phyloP scores from a whole-genome alignment of 2,888 invertebrate genomes.

The Polymixis flavicincta region DNA sequence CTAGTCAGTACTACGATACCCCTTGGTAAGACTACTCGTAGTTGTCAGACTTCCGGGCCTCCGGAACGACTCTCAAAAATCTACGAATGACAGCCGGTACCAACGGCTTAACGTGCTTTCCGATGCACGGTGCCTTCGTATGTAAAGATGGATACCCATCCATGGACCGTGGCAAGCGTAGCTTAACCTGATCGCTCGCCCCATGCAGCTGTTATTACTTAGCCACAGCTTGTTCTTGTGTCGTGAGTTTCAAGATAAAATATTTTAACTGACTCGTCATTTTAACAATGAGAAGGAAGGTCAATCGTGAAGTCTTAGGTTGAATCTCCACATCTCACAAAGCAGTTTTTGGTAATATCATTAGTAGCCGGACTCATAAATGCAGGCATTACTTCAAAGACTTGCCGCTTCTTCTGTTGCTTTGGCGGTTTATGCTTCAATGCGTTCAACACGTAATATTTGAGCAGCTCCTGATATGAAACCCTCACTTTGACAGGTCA shows the following conservation, averaged over 20 bases:
- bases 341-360: background rate
- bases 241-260: background rate
- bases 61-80: too few relatives aligned
- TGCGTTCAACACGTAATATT: slow-evolving; percentile 99
- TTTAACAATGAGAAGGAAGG: background rate
- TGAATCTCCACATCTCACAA: background rate
- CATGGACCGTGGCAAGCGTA: background rate
- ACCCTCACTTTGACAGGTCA: slow-evolving; percentile 99
- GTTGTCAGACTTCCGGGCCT: too few relatives aligned
- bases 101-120: too few relatives aligned
- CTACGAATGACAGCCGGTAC: too few relatives aligned
- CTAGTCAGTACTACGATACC: too few relatives aligned
- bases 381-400: background rate
- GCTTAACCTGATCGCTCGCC: background rate
- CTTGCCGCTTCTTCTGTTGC: slow-evolving; percentile 98
- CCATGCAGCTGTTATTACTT: background rate
- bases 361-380: background rate
- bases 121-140: too few relatives aligned
- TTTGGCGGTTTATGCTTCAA: slow-evolving; percentile 99
- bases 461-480: slow-evolving; percentile 99
- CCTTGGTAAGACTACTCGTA: too few relatives aligned
- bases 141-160: too few relatives aligned
- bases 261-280: background rate
- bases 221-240: background rate
- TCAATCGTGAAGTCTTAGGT: background rate